Base-by-base conservation (phyloP, 1,140 invertebrate species). In the Diabrotica virgifera region DNA sequence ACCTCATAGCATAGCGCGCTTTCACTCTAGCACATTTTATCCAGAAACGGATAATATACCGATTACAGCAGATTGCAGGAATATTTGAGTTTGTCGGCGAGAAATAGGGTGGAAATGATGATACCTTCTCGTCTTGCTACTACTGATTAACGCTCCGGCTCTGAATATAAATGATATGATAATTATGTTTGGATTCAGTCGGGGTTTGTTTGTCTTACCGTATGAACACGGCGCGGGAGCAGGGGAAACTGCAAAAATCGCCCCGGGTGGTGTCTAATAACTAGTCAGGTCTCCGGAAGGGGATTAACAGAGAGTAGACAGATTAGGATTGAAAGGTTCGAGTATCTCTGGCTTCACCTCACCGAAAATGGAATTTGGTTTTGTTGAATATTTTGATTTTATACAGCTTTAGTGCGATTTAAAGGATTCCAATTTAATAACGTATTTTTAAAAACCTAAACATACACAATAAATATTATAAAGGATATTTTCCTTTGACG, bases 91-190 rank as follows among this genome's bases (percentile, higher is more conserved):
- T 58, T 36, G 35, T 40, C 37, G 13, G 40, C 14, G 13, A n/a
- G 14, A 37, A 12, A 13, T 61, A 46, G 40, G 59, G 40, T 52
- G 51, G 35, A 51, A 61, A 36, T 61, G 40, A 14, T 50, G 40
- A 52, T 51, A 51, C 40, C 51, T 24, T 24, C 24, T 61, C 51
- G 51, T 51, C 51, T 14, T 50, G 51, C 40, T 51, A 61, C 38
- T 51, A 36, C 51, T 24, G 35, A 58, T 58, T 58, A 58, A 61
- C 38, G 24, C 13, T 14, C 12, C 40, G 40, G 24, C 51, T 13
- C 9, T 61, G 51, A 50, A 61, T 51, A 61, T 61, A 61, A 61
- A 61, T 51, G 59, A 61, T 52, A 61, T 51, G 51, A 50, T 51
- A 61, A 51, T 61, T 9, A 52, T 52, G 51, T 61, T 51, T 61